A percentile compares a stretch with the other conserved stretches of the same genome.
phyloP scores from a whole-genome alignment of 2,797 vertebrate genomes.

The Aulostomus chinensis region DNA sequence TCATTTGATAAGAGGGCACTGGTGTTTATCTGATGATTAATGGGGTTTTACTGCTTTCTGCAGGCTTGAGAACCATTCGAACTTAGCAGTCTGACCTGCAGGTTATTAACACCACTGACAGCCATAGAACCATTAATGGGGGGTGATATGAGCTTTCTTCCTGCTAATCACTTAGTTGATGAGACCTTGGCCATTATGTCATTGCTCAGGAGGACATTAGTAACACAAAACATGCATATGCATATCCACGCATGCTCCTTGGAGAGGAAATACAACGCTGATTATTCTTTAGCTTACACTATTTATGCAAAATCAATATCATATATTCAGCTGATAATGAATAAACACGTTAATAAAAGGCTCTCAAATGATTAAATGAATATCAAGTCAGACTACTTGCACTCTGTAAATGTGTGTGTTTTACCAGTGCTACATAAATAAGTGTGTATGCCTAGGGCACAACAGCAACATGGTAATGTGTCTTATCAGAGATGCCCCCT shows the following conservation, averaged over 20 bases:
- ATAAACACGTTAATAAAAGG: no score
- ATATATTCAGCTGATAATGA: no score
- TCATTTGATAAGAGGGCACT: slow-evolving; percentile 30
- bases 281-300: no score
- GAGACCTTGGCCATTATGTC: slow-evolving; percentile 30
- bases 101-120: slow-evolving; percentile 33
- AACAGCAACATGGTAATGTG: not conserved
- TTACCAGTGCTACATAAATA: not conserved
- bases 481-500: no score
- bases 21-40: slow-evolving; percentile 44
- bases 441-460: not conserved
- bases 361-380: not conserved
- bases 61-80: slow-evolving; percentile 28
- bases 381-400: not conserved
- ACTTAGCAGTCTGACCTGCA: slow-evolving; percentile 40
- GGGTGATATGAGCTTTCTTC: slow-evolving; percentile 18
- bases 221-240: not conserved
- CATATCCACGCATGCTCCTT: no score
- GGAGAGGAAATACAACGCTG: no score
- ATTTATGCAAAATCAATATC: no score
- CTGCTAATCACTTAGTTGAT: slow-evolving; percentile 39
- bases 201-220: no score
- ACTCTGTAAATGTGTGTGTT: not conserved
- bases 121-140: slow-evolving; percentile 19
- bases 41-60: slow-evolving; percentile 36